Base-by-base conservation (phyloP, 2,797 vertebrate species). In the Karalla daura region DNA sequence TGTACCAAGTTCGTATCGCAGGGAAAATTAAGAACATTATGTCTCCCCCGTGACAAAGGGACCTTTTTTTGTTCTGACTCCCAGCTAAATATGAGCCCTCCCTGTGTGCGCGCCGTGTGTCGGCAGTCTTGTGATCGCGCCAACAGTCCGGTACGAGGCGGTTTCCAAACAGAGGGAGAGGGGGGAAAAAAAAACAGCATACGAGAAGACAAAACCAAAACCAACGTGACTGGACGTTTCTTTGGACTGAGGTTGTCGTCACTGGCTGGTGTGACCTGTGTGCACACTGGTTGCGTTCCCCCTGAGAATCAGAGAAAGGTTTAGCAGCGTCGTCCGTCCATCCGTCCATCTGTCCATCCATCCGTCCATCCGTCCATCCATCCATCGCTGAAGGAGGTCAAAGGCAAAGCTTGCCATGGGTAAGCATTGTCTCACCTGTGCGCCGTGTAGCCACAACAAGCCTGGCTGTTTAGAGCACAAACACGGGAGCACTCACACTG, bases 381-480 rank as follows among this genome's bases (percentile, higher is more conserved):
- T 65, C 62, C 71, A 67, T 55, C n/a, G 60, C 65, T 69, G 44
- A 86, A 82, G 27, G 64, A 91, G 83, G 82, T 80, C 85, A 89
- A 84, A 89, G 86, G 75, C 69, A 68, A 81, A 79, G 50, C 67
- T 73, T 73, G 77, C 81, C 83, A 80, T 80, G 75, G 84, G 80
- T 85, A 78, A 86, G 89, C 85, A 79, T 56, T 32, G 88, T 87
- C 88, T 91, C 89, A 89, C 89, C 88, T 89, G 83, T 86, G 75
- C 78, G 70, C 83, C 52, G 13, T 91, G 90, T 93, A 90, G 89
- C 81, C 92, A 93, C 87, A 93, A 94, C 87, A 93, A 84, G 76
- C 76, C 76, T 17, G 47, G 25, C 76, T 93, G 92, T 92, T 93
- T 92, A 84, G 65, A 85, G 89, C 81, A 81, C 87, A 94, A 93